phyloP scores from a whole-genome alignment of 1,140 invertebrate genomes.

The Dendroctonus ponderosae region DNA sequence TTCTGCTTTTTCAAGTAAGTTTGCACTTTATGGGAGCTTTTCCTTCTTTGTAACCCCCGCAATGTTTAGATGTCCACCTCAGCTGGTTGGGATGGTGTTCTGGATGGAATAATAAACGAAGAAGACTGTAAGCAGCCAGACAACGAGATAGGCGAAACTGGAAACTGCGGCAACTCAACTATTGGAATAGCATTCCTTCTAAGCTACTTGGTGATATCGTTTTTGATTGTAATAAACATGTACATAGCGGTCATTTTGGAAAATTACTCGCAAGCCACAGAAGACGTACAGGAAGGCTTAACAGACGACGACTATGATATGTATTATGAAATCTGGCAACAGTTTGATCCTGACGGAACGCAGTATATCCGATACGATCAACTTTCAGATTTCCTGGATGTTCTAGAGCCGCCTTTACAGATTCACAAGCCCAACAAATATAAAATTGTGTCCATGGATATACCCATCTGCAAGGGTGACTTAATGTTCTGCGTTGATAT shows the following conservation, averaged over 20 bases:
- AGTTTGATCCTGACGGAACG: constrained; percentile 96
- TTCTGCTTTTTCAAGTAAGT: constrained; percentile 90
- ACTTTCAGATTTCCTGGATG: constrained; percentile 92
- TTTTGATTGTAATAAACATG: constrained; percentile 99
- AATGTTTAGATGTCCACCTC: constrained; percentile 89
- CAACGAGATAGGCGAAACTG: constrained; percentile 81
- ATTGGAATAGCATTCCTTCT: constrained; percentile 93
- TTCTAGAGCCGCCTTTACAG: constrained; percentile 88
- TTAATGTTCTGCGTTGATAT: constrained; percentile 97
- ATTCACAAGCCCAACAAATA: constrained; percentile 98
- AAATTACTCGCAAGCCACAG: constrained; percentile 94
- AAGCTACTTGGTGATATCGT: constrained; percentile 95
- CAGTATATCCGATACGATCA: constrained; percentile 94
- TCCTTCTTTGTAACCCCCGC: neutral
- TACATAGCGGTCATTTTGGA: constrained; percentile 99
- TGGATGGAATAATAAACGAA: constrained; percentile 95
- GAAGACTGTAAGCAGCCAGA: constrained; percentile 85
- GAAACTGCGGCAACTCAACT: constrained; percentile 88
- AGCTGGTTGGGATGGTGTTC: constrained; percentile 93
- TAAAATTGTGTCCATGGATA: constrained; percentile 98
- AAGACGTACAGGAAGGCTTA: constrained; percentile 96
- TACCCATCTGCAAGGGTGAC: constrained; percentile 96
- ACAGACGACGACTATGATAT: constrained; percentile 99
- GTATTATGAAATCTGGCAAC: constrained; percentile 99
- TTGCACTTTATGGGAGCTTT: neutral